Conservation (phyloP, 30 jellyfish, hydroid and myxozoan genomes). For the Chrysaora quinquecirrha region DNA sequence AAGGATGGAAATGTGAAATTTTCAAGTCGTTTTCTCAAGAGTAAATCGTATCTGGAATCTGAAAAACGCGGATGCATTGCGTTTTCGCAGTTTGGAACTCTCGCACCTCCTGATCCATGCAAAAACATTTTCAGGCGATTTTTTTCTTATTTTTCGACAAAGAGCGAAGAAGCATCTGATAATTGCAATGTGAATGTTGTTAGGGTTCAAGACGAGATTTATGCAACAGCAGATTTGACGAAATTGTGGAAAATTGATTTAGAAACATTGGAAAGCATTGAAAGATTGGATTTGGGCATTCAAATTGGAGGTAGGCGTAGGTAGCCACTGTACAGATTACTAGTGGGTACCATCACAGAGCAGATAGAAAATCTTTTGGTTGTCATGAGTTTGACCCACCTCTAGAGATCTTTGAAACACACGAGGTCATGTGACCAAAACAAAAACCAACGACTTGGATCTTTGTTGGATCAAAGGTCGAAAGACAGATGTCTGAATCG, state of each 20-base stretch:
- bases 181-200: constrained; percentile 72
- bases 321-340: no score
- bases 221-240: constrained; percentile 67
- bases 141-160: constrained; percentile 55
- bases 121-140: constrained; percentile 67
- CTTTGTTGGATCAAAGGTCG: no score
- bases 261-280: constrained; percentile 28
- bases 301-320: no score
- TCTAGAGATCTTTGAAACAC: no score
- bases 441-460: no score
- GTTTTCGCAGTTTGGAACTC: constrained; percentile 64
- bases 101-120: constrained; percentile 87
- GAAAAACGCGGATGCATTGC: constrained; percentile 46
- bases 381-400: no score
- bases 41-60: constrained; percentile 42
- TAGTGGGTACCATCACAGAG: no score
- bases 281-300: neutral
- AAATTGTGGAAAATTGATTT: constrained; percentile 53
- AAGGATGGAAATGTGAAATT: constrained; percentile 62
- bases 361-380: no score
- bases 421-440: no score
- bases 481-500: no score
- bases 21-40: constrained; percentile 71
- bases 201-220: constrained; percentile 44
- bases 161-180: constrained; percentile 37